Conservation (phyloP, 2,888 invertebrate species). For the Hirudinaria manillensis region DNA sequence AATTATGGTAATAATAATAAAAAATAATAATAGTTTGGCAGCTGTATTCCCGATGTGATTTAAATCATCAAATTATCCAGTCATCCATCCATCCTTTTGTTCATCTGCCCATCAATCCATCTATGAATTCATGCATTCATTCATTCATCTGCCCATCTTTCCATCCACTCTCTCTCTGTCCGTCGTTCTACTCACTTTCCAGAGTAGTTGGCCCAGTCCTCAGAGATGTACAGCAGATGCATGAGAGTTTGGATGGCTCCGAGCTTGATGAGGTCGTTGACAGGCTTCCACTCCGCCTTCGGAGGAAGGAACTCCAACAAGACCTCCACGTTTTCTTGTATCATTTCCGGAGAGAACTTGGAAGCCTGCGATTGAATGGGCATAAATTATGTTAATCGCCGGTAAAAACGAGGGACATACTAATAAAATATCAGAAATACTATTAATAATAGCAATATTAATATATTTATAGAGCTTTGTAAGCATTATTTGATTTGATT, state of each 20-base stretch:
- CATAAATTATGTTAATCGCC: conserved; percentile 20
- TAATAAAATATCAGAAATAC: not conserved
- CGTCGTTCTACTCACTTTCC: conserved; percentile 58
- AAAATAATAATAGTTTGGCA: too few species aligned
- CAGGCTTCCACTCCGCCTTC: conserved; percentile 77
- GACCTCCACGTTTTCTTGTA: conserved; percentile 77
- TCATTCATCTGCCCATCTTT: too few species aligned
- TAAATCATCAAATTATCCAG: too few species aligned
- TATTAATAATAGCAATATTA: too few species aligned
- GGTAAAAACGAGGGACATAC: not conserved
- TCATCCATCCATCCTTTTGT: too few species aligned
- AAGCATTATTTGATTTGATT: too few species aligned
- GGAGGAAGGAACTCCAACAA: conserved; percentile 67
- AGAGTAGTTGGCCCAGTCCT: conserved; percentile 79
- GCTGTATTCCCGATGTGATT: too few species aligned
- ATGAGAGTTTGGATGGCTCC: conserved; percentile 37
- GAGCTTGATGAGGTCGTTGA: conserved; percentile 62
- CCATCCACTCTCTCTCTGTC: too few species aligned
- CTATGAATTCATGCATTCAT: too few species aligned
- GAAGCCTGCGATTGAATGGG: conserved; percentile 53
- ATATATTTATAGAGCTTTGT: too few species aligned
- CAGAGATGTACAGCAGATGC: conserved; percentile 78
- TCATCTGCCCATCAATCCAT: too few species aligned
- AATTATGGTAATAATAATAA: too few species aligned
- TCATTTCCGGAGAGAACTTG: conserved; percentile 68